phyloP scores from a whole-genome alignment of 2,113 vertebrate species.

The Solenodon paradoxus region DNA sequence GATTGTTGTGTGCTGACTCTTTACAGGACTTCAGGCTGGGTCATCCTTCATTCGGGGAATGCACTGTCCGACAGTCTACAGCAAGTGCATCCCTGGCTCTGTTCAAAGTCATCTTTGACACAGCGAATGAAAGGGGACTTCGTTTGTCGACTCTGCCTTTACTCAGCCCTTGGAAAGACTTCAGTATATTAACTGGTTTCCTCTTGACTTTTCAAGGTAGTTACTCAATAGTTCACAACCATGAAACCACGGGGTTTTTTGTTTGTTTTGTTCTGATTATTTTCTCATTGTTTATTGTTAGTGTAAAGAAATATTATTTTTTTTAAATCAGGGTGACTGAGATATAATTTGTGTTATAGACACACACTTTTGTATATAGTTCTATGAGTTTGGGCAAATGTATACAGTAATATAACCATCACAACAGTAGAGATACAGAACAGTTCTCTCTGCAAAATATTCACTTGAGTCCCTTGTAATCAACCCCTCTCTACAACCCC shows the following conservation, averaged over 20 bases:
- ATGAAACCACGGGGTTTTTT: neutral
- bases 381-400: neutral
- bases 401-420: neutral
- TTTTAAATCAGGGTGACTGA: neutral
- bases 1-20: neutral
- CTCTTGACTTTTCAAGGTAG: neutral
- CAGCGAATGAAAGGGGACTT: neutral
- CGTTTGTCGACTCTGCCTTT: neutral
- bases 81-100: neutral
- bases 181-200: neutral
- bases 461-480: neutral
- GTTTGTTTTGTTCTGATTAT: neutral
- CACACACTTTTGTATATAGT: neutral
- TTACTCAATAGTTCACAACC: neutral
- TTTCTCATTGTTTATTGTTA: neutral
- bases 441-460: neutral
- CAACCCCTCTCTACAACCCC: neutral
- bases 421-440: neutral
- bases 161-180: neutral
- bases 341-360: neutral
- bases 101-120: neutral
- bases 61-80: neutral
- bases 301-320: neutral
- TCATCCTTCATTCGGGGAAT: slow-evolving; percentile 1
- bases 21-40: neutral